Conservation (phyloP, 30 jellyfish, hydroid and myxozoan genomes). For the Phacellophora camtschatica region DNA sequence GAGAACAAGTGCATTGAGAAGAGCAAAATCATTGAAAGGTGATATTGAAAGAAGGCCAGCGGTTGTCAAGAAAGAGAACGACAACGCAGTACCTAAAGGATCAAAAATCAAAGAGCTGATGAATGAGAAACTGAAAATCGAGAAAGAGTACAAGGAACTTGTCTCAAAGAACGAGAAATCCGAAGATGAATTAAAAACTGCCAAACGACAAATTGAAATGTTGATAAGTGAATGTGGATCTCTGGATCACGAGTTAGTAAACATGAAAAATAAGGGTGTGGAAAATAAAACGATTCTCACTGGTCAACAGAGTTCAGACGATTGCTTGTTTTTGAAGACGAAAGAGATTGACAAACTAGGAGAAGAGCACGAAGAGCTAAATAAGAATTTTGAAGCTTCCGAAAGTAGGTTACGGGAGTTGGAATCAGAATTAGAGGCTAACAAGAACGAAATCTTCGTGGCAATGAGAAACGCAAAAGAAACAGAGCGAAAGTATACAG, state of each 20-base stretch:
- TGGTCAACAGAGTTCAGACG: neutral
- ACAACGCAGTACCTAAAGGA: constrained; percentile 12
- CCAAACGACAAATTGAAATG: constrained; percentile 61
- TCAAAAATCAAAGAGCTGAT: constrained; percentile 57
- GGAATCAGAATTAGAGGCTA: constrained; percentile 31
- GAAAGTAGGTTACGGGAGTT: constrained; percentile 24
- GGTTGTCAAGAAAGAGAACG: neutral
- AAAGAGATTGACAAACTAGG: constrained; percentile 45
- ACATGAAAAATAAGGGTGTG: constrained; percentile 2
- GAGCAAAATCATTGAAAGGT: constrained; percentile 26
- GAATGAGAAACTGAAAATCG: constrained; percentile 55
- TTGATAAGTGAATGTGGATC: constrained; percentile 63
- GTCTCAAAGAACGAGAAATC: constrained; percentile 5
- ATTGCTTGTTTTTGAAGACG: constrained; percentile 44
- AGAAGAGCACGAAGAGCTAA: constrained; percentile 45
- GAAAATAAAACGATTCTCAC: neutral
- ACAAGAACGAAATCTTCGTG: neutral
- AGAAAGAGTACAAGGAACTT: constrained; percentile 33
- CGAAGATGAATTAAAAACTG: constrained; percentile 57
- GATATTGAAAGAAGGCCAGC: neutral
- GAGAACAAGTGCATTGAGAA: constrained; percentile 33
- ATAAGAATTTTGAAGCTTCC: constrained; percentile 1
- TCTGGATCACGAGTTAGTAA: constrained; percentile 61
- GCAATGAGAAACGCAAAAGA: constrained; percentile 37
- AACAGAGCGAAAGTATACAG: constrained; percentile 26